Base-by-base conservation (phyloP, 1,140 invertebrate species). In the Fragariocoptes setiger region DNA sequence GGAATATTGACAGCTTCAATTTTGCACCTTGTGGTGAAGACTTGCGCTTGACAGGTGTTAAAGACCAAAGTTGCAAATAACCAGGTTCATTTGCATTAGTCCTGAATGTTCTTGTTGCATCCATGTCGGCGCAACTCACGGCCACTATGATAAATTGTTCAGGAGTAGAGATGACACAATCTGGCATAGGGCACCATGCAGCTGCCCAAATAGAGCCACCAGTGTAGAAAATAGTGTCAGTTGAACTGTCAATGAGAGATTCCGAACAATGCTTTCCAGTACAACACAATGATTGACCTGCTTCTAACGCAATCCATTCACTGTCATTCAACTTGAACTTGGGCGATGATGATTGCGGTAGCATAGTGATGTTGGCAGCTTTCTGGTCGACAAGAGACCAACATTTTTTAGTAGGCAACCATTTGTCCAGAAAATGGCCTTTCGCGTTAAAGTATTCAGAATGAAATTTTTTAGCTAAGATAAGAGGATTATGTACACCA, bases 51-150 rank as follows among this genome's bases (percentile, higher is more conserved):
- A 68, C 51, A 8, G 46, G 31, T 13, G 63, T 64, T 42, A 62
- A 52, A 48, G 62, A 56, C 67, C 67, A 71, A 46, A 71, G 61
- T 48, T 70, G 68, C 44, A 71, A 61, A 2, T 64, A 45, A 42
- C 59, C 61, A 37, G 51, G 51, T 43, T 59, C 60, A 8, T 46
- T 46, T 45, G 63, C 57, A 22, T 46, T 46, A 22, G 53, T 42
- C 39, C 54, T 51, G 14, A 60, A 48, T 4, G 42, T 25, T 49
- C 61, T 62, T 40, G 52, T 52, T 12, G 42, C 43, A 25, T 65
- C 56, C 50, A 64, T 60, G 16, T 54, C 53, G 5, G 52, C 52
- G 47, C 62, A 56, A 31, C n/a, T 31, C 25, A 31, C 25, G 8
- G 25, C 25, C 8, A 31, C n/a, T 14, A 60, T 54, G 41, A 62